A percentile compares a stretch with the other conserved stretches of the same genome.
phyloP scores from a whole-genome alignment of 2,113 vertebrate genomes.

The Rhombomys opimus region DNA sequence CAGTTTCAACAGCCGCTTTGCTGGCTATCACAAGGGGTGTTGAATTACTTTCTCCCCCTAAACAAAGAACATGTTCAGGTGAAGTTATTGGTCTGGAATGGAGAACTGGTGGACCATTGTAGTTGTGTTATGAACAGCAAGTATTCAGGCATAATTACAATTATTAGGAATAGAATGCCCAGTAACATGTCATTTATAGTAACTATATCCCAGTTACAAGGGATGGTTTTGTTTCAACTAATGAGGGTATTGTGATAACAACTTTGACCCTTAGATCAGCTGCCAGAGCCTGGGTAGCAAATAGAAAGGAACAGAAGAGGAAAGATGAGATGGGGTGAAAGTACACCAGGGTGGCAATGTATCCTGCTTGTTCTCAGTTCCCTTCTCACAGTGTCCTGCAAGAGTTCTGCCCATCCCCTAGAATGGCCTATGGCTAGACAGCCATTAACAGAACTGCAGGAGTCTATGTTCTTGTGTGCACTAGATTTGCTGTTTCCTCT shows the following conservation, averaged over 20 bases:
- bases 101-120: constrained; percentile 69
- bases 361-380: neutral
- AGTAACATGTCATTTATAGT: constrained; percentile 69
- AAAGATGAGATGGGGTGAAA: neutral
- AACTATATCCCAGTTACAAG: constrained; percentile 73
- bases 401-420: neutral
- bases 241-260: constrained; percentile 55
- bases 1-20: constrained; percentile 62
- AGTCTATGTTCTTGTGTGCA: neutral
- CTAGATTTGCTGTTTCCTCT: neutral
- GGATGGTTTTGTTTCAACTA: constrained; percentile 74
- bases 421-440: neutral
- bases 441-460: neutral
- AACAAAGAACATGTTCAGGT: constrained; percentile 77
- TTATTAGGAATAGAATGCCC: constrained; percentile 71
- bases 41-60: constrained; percentile 47
- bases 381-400: rapidly evolving
- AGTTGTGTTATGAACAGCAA: constrained; percentile 68
- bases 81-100: constrained; percentile 73
- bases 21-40: constrained; percentile 52
- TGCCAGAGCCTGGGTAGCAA: constrained; percentile 27
- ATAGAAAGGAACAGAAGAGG: neutral
- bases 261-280: constrained; percentile 55
- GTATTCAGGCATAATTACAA: constrained; percentile 65
- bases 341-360: neutral